phyloP scores from a whole-genome alignment of 2,797 vertebrate species.

The Gouania willdenowi region DNA sequence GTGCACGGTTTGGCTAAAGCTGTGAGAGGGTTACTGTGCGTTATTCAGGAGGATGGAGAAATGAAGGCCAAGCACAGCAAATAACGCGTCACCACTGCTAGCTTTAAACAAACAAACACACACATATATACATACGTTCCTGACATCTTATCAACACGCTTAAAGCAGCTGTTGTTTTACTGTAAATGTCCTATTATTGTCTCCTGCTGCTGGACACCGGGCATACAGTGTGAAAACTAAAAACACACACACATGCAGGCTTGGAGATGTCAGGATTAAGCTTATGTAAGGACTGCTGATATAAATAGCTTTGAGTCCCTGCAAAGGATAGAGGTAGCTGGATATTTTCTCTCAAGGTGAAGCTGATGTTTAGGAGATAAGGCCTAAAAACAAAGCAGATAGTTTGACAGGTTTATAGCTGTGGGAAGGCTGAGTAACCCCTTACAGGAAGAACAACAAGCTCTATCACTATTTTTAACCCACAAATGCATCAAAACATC shows the following conservation, averaged over 20 bases:
- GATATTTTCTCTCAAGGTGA: constrained; percentile 12
- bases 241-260: constrained; percentile 10
- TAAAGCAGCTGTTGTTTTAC: neutral
- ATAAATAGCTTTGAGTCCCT: constrained; percentile 63
- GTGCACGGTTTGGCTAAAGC: too few relatives aligned
- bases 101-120: too few relatives aligned
- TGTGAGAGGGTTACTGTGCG: constrained; percentile 7
- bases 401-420: too few relatives aligned
- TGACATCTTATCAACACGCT: too few relatives aligned
- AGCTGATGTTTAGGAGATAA: neutral
- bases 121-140: too few relatives aligned
- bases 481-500: too few relatives aligned
- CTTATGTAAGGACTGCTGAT: constrained; percentile 68
- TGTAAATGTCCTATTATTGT: too few relatives aligned
- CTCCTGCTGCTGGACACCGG: constrained; percentile 7
- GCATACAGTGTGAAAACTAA: constrained; percentile 22
- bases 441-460: too few relatives aligned
- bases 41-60: constrained; percentile 21
- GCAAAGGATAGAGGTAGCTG: constrained; percentile 36
- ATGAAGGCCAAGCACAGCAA: too few relatives aligned
- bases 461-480: too few relatives aligned
- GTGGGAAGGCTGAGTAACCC: too few relatives aligned
- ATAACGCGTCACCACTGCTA: neutral
- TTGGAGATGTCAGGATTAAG: constrained; percentile 63
- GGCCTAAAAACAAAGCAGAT: too few relatives aligned